Evolutionary conservation across 2,888 invertebrate species (phyloP).

Genomic region (Dromius quadrimaculatus): DNA sequence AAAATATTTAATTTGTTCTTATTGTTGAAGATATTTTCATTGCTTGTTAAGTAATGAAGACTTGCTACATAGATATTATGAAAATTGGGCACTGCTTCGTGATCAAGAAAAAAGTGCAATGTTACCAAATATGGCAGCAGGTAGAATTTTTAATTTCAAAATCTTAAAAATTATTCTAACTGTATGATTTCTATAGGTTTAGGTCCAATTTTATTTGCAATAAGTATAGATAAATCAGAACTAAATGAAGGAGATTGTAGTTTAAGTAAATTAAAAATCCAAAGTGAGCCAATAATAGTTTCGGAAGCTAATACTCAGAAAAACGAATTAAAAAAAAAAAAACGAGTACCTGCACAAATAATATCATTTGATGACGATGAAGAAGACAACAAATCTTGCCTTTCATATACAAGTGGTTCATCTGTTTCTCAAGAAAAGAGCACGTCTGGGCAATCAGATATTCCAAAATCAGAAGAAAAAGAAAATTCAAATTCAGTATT

Average conservation of each 20-base stretch:
- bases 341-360: slow-evolving; percentile 72
- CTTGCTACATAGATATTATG: slow-evolving; percentile 80
- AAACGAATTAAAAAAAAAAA: slow-evolving; percentile 68
- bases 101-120: slow-evolving; percentile 83
- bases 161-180: slow-evolving; percentile 27
- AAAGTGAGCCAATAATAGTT: slow-evolving; percentile 77
- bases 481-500: slow-evolving; percentile 40
- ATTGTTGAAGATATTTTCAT: slow-evolving; percentile 73
- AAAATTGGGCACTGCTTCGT: slow-evolving; percentile 86
- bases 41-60: slow-evolving; percentile 77
- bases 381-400: slow-evolving; percentile 60
- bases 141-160: too few species aligned
- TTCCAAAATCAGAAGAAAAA: slow-evolving; percentile 38
- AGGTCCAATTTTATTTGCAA: slow-evolving; percentile 91
- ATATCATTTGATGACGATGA: slow-evolving; percentile 78
- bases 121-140: slow-evolving; percentile 88
- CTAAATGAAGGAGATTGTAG: slow-evolving; percentile 72
- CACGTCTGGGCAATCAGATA: slow-evolving; percentile 51
- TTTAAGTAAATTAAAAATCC: slow-evolving; percentile 66
- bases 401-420: slow-evolving; percentile 57
- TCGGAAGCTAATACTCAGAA: slow-evolving; percentile 42
- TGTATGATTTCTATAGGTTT: slow-evolving; percentile 71
- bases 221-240: slow-evolving; percentile 89
- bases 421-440: slow-evolving; percentile 51
- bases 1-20: slow-evolving; percentile 59